Evolutionary conservation across 2,113 vertebrate species (phyloP), one percentile per base, ranked within the genome.

Genomic region (Burhinus oedicnemus): DNA sequence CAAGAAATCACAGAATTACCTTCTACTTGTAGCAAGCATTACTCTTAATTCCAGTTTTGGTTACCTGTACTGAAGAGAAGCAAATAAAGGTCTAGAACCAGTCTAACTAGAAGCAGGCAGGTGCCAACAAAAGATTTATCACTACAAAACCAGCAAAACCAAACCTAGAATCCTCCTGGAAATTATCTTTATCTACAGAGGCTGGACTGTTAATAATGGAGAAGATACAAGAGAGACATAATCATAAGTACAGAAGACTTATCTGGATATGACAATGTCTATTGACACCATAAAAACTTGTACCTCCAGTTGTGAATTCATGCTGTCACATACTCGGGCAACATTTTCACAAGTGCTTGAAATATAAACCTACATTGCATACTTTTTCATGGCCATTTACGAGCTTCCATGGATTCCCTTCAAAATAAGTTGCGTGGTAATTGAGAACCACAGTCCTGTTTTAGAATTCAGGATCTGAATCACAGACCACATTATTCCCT

Each of bases 401-500:
- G 64, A 66, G 26, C 15, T 71, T 79, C 32, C 47, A 75, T 20
- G 11, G 45, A 75, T 62, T 64, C 25, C 20, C 22, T 79, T 51
- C 49, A 16, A 8, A 71, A 7, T 13, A 68, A 75, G 8, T 38
- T 51, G 25, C 8, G 45, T 9, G 6, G 12, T 34, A 78, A 71
- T 14, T 38, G 20, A 47, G 55, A 61, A 62, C 15, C 64, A 83
- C 6, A 36, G 11, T 2, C 9, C 1, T 19, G 38, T 45, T 89
- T 68, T 20, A 58, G 4, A 80, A 83, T 49, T 74, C 51, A 70
- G 17, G 14, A 61, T 34, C 16, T 38, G 19, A 84, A 71, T 68
- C 54, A 25, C 0, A 0, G 2, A 69, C 7, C 1, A 0, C 30
- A 52, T 94, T 47, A 69, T 21, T 57, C 40, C 26, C 36, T 29